A percentile compares a stretch with the other conserved stretches of the same genome.
These are phyloP conservation scores for Ceratosolen fusciceps DNA, from an alignment of 1,140 invertebrate genomes.

Conservation along the genomic window DNA sequence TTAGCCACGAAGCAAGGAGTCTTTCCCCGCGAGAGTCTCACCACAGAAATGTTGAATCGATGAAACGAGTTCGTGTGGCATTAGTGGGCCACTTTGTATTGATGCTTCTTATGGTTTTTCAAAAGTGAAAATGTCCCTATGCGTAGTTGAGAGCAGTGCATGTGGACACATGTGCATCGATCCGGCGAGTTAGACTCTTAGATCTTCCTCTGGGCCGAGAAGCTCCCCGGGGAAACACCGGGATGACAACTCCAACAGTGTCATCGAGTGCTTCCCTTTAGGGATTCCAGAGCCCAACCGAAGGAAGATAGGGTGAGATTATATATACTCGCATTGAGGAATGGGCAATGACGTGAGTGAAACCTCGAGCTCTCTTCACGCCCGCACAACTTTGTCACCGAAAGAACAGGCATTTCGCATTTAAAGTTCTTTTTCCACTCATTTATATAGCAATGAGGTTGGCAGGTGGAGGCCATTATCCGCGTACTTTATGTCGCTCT, in stretches of 20 bases:
- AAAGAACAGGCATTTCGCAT: constrained; percentile 47
- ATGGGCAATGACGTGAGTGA: constrained; percentile 35
- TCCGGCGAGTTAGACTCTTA: constrained; percentile 16
- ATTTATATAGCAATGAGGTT: not conserved
- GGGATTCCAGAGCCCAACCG: not conserved
- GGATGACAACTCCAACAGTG: constrained; percentile 19
- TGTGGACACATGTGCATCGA: not conserved
- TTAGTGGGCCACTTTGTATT: not conserved
- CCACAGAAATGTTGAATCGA: not conserved
- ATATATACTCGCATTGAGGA: constrained; percentile 39
- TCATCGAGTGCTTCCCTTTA: constrained; percentile 1
- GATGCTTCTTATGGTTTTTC: not conserved
- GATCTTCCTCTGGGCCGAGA: not conserved
- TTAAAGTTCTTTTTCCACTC: not conserved
- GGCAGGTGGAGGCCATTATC: constrained; percentile 17
- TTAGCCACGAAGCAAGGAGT: not conserved
- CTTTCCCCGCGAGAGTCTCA: not conserved
- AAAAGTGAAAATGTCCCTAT: constrained; percentile 10
- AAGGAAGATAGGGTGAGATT: not conserved
- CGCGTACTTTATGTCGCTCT: not conserved
- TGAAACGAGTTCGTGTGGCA: not conserved
- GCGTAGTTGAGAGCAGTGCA: not conserved
- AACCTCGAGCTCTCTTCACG: constrained; percentile 13
- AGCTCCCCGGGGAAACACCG: constrained; percentile 15
- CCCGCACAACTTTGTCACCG: not conserved